Evolutionary conservation across 2,113 vertebrate species (phyloP).

Genomic region (Anthoscopus minutus): DNA sequence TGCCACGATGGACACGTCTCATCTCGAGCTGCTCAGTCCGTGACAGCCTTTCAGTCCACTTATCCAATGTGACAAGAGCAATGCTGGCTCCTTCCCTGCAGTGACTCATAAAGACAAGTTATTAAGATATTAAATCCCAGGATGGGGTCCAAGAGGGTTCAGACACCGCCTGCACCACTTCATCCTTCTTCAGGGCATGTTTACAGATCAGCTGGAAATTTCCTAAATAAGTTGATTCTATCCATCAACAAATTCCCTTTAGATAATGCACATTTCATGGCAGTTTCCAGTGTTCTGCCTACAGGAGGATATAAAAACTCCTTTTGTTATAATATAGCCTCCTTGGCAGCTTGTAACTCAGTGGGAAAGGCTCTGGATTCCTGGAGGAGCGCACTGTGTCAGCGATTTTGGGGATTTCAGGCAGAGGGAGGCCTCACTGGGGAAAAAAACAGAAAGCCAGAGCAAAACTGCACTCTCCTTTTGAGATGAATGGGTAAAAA

Average conservation of each 20-base stretch:
- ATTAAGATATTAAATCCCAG: constrained; percentile 32
- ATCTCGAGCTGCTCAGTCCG: neutral
- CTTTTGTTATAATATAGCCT: constrained; percentile 42
- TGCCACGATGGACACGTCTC: neutral
- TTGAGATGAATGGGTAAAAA: neutral
- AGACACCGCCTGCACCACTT: neutral
- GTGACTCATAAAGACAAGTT: constrained; percentile 36
- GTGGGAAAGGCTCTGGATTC: constrained; percentile 51
- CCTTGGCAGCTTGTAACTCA: constrained; percentile 35
- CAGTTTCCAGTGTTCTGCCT: constrained; percentile 14
- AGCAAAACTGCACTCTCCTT: neutral
- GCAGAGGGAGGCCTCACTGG: constrained; percentile 20
- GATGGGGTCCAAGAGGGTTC: neutral
- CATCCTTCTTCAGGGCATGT: neutral
- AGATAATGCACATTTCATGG: neutral
- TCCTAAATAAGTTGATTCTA: neutral
- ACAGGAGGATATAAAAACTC: constrained; percentile 47
- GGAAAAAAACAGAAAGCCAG: neutral
- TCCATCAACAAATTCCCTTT: neutral
- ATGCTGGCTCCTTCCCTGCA: neutral
- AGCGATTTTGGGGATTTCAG: constrained; percentile 50
- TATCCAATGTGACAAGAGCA: constrained; percentile 1
- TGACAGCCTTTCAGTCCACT: neutral
- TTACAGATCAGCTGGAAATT: neutral
- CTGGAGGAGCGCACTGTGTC: constrained; percentile 46